Evolutionary conservation across 2,113 vertebrate species (phyloP).

Genomic region (Coregonus clupeaformis): DNA sequence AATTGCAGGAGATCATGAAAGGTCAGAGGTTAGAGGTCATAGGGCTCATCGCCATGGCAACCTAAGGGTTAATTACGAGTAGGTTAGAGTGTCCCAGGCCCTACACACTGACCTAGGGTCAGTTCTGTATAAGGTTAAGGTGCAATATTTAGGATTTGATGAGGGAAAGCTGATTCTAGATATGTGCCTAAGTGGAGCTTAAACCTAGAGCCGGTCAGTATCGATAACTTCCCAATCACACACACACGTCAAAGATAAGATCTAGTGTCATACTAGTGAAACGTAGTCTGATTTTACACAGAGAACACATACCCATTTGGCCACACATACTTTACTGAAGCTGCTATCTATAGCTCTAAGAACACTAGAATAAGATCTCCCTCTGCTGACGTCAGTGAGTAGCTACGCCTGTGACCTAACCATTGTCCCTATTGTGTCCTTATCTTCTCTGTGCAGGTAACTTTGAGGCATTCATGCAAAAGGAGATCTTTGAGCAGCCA

Average conservation of each 20-base stretch:
- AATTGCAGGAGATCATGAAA: constrained; percentile 97
- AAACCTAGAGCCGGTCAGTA: too few species aligned
- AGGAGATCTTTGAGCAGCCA: constrained; percentile 97
- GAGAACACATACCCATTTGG: background rate
- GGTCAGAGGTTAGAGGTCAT: constrained; percentile 64
- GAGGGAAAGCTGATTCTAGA: too few species aligned
- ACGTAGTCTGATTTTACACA: background rate
- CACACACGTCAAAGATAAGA: background rate
- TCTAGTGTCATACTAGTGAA: background rate
- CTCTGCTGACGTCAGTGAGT: constrained; percentile 51
- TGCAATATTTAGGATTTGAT: too few species aligned
- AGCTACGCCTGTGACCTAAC: background rate
- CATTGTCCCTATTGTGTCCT: background rate
- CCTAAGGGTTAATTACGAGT: too few species aligned
- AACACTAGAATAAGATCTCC: constrained; percentile 22
- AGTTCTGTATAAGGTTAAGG: too few species aligned
- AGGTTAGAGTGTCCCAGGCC: too few species aligned
- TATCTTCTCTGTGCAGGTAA: constrained; percentile 74
- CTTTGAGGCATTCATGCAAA: constrained; percentile 96
- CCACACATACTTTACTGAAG: background rate
- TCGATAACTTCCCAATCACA: too few species aligned
- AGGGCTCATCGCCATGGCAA: background rate
- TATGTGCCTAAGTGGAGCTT: too few species aligned
- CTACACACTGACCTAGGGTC: too few species aligned
- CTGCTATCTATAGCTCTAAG: background rate